These are phyloP conservation scores for Malurus leucopterus DNA, from an alignment of 2,797 vertebrate species.

Conservation along the genomic window DNA sequence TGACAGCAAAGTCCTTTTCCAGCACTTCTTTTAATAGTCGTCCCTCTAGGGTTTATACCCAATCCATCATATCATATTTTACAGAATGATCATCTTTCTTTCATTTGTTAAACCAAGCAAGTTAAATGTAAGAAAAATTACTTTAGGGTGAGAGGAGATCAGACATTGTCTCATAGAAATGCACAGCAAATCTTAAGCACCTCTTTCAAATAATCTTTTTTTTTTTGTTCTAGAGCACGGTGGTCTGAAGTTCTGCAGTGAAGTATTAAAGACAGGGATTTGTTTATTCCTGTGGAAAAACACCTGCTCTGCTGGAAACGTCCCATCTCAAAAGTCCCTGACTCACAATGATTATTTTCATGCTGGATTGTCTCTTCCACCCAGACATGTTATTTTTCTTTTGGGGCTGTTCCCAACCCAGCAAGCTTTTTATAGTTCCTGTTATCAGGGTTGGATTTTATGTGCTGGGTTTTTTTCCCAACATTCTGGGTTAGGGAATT, in stretches of 20 bases:
- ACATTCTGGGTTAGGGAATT: neutral
- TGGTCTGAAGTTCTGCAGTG: neutral
- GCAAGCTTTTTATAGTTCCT: neutral
- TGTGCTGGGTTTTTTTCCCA: neutral
- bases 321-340: neutral
- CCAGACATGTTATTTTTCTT: neutral
- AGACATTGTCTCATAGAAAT: neutral
- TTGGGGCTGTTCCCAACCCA: neutral
- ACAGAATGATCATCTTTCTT: neutral
- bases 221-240: neutral
- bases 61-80: neutral
- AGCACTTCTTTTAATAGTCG: neutral
- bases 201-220: neutral
- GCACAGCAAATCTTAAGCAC: neutral
- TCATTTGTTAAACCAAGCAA: neutral
- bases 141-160: neutral
- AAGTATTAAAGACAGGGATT: neutral
- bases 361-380: neutral
- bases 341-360: neutral
- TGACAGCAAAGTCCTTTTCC: neutral
- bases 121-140: neutral
- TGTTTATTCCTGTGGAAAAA: neutral
- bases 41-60: neutral
- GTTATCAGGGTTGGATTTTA: fast-evolving
- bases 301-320: neutral